Evolutionary conservation across 1,140 invertebrate genomes (phyloP), one percentile per base, ranked within the genome.

Genomic region (Dendroctonus ponderosae): DNA sequence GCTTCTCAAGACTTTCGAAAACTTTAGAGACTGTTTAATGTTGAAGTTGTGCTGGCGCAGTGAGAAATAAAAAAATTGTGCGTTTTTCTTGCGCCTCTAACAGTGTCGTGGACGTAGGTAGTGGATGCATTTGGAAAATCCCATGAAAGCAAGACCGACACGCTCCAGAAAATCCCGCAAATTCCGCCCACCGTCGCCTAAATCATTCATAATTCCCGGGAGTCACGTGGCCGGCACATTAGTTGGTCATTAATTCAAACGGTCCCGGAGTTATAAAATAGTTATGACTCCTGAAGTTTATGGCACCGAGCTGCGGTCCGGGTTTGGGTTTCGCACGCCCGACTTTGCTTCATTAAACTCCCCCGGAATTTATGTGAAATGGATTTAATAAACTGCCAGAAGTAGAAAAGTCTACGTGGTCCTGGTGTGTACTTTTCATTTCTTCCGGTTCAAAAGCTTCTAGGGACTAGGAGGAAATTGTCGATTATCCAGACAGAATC

Each of bases 191-290:
- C 26, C 44, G 42, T 60, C 48, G 26, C 46, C n/a, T 60, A 48
- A 60, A 48, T 46, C 42, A 60, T 46, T 60, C 57, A 48, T 60
- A 60, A 26, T 26, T 26, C 26, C 26, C 3, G 42, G 12, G 39
- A 54, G 26, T 57, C 41, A 57, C 40, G 41, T 43, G 54, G 26
- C 40, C 40, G 5, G 40, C 11, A 57, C 40, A 43, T 57, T 54
- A 54, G 52, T 54, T 54, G 52, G 52, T 54, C 52, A 39, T 54
- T 54, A 54, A 39, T 54, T 44, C 53, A 41, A 63, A 53, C 51
- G 62, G 26, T 26, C 26, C 49, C 49, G 6, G 42, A 59, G 59
- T 57, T 57, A 57, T 57, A 57, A 57, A 57, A 57, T 57, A 57
- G 54, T 57, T 57, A 57, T 43, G 54, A 57, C 14, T 57, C 40